Conservation (phyloP, 2,797 vertebrate genomes). For the Rhabdophis nuchalis region DNA sequence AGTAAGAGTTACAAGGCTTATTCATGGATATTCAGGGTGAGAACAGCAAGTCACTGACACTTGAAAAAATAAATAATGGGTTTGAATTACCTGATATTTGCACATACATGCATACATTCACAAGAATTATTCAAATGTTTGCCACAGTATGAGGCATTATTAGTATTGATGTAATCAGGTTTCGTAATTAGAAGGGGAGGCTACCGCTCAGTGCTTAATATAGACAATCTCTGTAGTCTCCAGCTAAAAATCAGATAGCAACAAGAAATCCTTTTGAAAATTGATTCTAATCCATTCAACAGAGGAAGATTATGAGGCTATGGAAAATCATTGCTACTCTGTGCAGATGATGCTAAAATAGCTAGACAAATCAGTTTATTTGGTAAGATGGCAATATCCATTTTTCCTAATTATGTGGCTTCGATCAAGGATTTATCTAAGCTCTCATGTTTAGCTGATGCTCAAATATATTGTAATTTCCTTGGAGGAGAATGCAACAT, state of each 20-base stretch:
- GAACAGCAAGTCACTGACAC: background rate
- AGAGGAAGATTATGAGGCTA: background rate
- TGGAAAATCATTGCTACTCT: background rate
- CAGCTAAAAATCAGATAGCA: background rate
- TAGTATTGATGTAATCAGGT: background rate
- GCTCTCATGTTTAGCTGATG: background rate
- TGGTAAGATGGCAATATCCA: background rate
- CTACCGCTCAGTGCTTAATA: background rate
- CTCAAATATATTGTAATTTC: background rate
- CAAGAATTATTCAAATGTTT: background rate
- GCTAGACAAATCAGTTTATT: background rate
- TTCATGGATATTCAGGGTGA: background rate
- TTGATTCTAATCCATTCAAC: background rate
- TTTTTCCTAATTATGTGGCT: background rate
- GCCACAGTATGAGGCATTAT: background rate
- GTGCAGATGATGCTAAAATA: background rate
- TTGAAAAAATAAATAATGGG: background rate
- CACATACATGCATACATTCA: background rate
- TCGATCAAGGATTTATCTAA: background rate
- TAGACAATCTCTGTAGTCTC: background rate
- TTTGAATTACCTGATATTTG: background rate
- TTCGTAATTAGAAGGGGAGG: background rate
- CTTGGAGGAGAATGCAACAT: background rate
- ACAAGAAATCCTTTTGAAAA: background rate
- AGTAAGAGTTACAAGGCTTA: background rate